Evolutionary conservation across 2,797 vertebrate species (phyloP).

Genomic region (Sarcoramphus papa): DNA sequence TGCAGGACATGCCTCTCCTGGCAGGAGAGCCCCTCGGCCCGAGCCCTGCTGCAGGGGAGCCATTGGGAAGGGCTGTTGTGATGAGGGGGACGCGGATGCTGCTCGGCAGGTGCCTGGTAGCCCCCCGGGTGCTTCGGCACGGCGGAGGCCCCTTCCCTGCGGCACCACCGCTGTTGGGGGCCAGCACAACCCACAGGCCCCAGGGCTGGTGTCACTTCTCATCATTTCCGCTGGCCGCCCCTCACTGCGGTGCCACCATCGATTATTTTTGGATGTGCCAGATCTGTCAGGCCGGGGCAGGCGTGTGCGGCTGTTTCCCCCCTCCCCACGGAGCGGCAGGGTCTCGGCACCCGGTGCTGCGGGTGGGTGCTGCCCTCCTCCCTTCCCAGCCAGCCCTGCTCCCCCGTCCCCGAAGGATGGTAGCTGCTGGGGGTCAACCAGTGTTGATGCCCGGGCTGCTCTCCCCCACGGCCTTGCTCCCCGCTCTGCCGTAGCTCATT

Average conservation of each 20-base stretch:
- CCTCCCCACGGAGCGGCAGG: rapidly evolving
- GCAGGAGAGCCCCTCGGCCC: neutral
- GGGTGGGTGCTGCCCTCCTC: neutral
- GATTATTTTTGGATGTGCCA: conserved; percentile 54
- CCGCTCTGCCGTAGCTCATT: neutral
- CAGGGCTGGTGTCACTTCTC: neutral
- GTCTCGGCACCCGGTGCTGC: rapidly evolving
- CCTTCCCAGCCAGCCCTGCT: neutral
- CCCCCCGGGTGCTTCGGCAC: neutral
- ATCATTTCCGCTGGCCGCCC: conserved; percentile 22
- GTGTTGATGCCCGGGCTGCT: neutral
- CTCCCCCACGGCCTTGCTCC: neutral
- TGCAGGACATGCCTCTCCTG: neutral
- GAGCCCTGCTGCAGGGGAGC: neutral
- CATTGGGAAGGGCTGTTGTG: rapidly evolving
- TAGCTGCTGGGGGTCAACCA: neutral
- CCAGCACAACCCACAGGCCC: rapidly evolving
- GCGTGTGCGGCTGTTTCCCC: neutral
- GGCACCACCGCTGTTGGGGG: neutral
- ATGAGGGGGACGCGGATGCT: rapidly evolving
- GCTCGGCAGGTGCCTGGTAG: neutral
- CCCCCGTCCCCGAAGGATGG: neutral
- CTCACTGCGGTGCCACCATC: neutral
- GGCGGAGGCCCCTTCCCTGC: neutral
- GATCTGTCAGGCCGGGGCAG: conserved; percentile 47